Evolutionary conservation across 2,113 vertebrate species (phyloP).

Genomic region (Xenotilapia longispinis): DNA sequence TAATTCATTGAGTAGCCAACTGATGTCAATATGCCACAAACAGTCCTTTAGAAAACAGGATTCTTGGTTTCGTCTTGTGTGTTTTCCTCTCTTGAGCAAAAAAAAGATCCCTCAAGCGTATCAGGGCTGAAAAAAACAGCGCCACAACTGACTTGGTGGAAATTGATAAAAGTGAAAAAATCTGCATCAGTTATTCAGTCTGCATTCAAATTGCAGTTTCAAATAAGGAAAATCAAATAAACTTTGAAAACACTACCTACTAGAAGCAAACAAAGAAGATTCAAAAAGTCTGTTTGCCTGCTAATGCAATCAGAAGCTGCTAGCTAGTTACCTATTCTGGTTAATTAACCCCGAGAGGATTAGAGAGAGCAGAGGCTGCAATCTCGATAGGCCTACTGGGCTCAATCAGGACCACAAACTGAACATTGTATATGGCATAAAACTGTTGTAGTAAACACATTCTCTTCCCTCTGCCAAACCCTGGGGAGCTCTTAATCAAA

Average conservation of each 20-base stretch:
- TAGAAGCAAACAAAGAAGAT: neutral
- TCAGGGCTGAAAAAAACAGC: neutral
- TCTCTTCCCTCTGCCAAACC: conserved; percentile 49
- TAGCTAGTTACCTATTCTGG: conserved; percentile 69
- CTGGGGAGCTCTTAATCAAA: conserved; percentile 76
- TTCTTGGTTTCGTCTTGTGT: neutral
- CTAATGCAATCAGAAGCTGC: conserved; percentile 31
- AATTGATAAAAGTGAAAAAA: neutral
- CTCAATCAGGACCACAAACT: conserved; percentile 80
- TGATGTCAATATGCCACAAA: neutral
- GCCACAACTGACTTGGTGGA: neutral
- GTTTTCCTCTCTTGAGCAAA: neutral
- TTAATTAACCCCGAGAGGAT: conserved; percentile 86
- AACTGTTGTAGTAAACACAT: conserved; percentile 86
- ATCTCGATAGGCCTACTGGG: conserved; percentile 85
- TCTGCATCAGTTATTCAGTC: neutral
- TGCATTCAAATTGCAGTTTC: neutral
- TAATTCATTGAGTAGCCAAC: neutral
- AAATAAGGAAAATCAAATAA: neutral
- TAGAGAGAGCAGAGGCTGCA: conserved; percentile 55
- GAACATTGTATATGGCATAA: conserved; percentile 77
- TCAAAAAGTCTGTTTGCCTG: conserved; percentile 45
- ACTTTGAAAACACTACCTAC: conserved; percentile 20
- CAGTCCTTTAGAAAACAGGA: neutral
- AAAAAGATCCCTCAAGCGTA: neutral